A percentile compares a stretch with the other conserved stretches of the same genome.
These are phyloP conservation scores for Pampusana beccarii DNA, from an alignment of 2,113 vertebrate species.

Conservation along the genomic window DNA sequence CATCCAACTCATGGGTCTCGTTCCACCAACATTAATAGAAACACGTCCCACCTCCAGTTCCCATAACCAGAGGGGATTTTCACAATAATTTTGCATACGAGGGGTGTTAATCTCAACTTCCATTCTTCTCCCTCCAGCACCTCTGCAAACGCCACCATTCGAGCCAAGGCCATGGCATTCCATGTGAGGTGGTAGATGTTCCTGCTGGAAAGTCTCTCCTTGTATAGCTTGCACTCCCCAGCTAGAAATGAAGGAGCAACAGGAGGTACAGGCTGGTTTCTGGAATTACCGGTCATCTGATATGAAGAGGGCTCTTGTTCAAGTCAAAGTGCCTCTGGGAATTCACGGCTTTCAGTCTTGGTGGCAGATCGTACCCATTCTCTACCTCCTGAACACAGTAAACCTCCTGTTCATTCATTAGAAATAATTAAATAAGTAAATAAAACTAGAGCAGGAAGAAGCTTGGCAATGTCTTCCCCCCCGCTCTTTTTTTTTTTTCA, in stretches of 20 bases:
- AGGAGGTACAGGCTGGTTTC: background rate
- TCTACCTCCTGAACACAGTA: background rate
- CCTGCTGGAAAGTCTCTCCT: background rate
- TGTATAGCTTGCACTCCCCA: background rate
- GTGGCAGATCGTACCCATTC: background rate
- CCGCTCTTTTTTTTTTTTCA: background rate
- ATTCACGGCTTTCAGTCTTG: background rate
- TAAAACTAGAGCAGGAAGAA: background rate
- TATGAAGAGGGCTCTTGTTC: background rate
- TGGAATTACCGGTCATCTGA: background rate
- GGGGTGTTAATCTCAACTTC: background rate
- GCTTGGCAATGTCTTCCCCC: background rate
- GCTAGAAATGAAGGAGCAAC: background rate
- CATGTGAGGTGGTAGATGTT: accelerated
- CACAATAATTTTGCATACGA: background rate
- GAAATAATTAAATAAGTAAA: constrained; percentile 7
- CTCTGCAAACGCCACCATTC: background rate
- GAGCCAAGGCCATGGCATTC: accelerated
- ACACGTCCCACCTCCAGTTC: background rate
- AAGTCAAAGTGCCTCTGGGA: background rate
- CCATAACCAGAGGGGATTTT: background rate
- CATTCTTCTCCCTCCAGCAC: background rate
- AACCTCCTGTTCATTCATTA: constrained; percentile 10
- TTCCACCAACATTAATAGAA: background rate
- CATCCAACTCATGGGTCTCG: background rate